Evolutionary conservation across 2,888 invertebrate genomes (phyloP).

Genomic region (Drosophila birchii): DNA sequence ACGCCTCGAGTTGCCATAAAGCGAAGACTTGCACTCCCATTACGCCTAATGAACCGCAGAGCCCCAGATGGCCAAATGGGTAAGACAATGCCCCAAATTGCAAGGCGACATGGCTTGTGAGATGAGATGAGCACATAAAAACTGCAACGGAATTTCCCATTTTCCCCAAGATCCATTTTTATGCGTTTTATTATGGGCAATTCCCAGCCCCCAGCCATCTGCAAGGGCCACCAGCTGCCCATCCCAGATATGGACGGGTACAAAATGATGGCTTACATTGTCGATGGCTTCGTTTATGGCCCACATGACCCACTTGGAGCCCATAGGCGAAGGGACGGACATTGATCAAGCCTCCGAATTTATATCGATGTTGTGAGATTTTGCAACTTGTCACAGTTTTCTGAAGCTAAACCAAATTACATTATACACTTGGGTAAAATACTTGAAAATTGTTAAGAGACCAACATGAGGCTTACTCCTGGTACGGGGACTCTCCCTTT

Average conservation of each 20-base stretch:
- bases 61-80: slow-evolving; percentile 19
- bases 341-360: slow-evolving; percentile 23
- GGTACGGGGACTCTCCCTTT: background rate
- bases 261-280: slow-evolving; percentile 15
- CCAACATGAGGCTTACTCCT: slow-evolving; percentile 15
- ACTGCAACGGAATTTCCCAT: slow-evolving; percentile 47
- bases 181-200: slow-evolving; percentile 44
- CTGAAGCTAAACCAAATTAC: slow-evolving; percentile 34
- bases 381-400: slow-evolving; percentile 42
- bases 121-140: slow-evolving; percentile 37
- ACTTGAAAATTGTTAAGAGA: slow-evolving; percentile 49
- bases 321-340: background rate
- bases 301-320: slow-evolving; percentile 19
- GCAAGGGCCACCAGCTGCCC: slow-evolving; percentile 12
- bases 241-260: slow-evolving; percentile 4
- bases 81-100: slow-evolving; percentile 51
- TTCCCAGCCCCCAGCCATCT: slow-evolving; percentile 1
- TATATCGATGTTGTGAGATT: slow-evolving; percentile 47
- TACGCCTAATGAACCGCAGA: slow-evolving; percentile 44
- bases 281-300: slow-evolving; percentile 39
- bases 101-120: slow-evolving; percentile 25
- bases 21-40: slow-evolving; percentile 38
- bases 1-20: slow-evolving; percentile 27
- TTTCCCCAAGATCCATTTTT: slow-evolving; percentile 39
- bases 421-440: slow-evolving; percentile 51